These are phyloP conservation scores for Synanthedon andrenaeformis DNA, from an alignment of 2,888 invertebrate species.

Conservation along the genomic window DNA sequence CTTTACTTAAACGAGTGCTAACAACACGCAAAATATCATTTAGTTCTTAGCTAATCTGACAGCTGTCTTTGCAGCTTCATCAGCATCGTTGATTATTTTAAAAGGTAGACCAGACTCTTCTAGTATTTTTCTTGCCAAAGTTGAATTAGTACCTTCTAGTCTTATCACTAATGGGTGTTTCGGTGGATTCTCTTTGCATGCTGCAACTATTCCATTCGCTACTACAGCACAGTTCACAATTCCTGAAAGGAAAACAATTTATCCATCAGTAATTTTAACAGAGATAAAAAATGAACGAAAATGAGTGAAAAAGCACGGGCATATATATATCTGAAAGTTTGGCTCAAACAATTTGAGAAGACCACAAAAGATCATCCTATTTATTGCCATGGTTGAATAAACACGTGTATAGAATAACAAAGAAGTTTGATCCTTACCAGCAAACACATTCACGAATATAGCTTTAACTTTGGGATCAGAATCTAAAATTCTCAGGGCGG, in stretches of 20 bases:
- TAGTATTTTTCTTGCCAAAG: constrained; percentile 84
- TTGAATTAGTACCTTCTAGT: constrained; percentile 95
- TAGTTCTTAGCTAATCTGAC: constrained; percentile 62
- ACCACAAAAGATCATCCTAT: no score
- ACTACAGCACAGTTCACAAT: constrained; percentile 99
- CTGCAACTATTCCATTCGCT: constrained; percentile 94
- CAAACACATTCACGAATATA: constrained; percentile 98
- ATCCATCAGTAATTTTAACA: background rate
- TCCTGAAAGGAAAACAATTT: constrained; percentile 62
- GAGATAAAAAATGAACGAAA: constrained; percentile 1
- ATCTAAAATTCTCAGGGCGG: constrained; percentile 92
- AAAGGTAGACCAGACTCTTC: constrained; percentile 87
- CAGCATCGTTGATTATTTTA: constrained; percentile 84
- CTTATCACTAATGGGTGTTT: constrained; percentile 92
- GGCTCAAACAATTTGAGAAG: no score
- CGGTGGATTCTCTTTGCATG: constrained; percentile 82
- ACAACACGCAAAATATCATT: no score
- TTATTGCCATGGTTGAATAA: no score
- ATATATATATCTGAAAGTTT: no score
- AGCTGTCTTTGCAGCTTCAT: constrained; percentile 92
- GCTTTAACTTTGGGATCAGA: constrained; percentile 90
- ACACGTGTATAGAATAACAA: no score
- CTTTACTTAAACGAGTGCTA: no score
- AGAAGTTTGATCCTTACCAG: constrained; percentile 49
- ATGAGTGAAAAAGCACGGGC: background rate